Evolutionary conservation across 2,113 vertebrate species (phyloP), one percentile per base, ranked within the genome.

Genomic region (Neotragus pygmaeus): DNA sequence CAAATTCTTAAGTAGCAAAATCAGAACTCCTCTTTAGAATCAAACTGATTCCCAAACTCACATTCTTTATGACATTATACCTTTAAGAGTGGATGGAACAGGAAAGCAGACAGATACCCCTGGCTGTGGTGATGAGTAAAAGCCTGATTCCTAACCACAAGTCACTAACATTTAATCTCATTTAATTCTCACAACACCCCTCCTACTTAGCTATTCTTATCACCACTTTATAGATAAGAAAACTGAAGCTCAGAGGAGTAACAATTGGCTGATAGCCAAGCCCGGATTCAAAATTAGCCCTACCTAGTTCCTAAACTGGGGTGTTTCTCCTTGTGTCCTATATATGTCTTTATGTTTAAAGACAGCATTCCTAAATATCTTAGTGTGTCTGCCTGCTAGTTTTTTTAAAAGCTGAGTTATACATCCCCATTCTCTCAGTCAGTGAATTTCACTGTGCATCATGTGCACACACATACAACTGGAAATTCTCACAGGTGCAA

Each of bases 1-100:
- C 73, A 94, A 36, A 28, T 70, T 85, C 81, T 94, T 84, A 93
- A 95, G 66, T 55, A 94, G 78, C 86, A 92, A 95, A 96, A 39
- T 30, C 78, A 91, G 64, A 39, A 83, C 39, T 93, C 82, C 64
- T 90, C 60, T 16, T 21, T 94, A n/a, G 81, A 95, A 33, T 81
- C 57, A 5, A 49, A 39, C 28, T 57, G 45, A 78, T 70, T 51
- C 45, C n/a, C 49, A 84, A 82, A 91, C 30, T 91, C 82, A 23
- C 51, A 45, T 55, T 84, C 33, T 91, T 78, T 80, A 57, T n/a
- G 60, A 47, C 17, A 17, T 45, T 90, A 43, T 15, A 2, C 30
- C 45, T 36, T 28, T 53, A 60, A 66, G 45, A 62, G 9, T 27
- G 25, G 47, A 36, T 23, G 19, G 57, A 92, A n/a, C 23, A 78